phyloP scores from a whole-genome alignment of 2,888 invertebrate species.

The Sisyra terminalis region DNA sequence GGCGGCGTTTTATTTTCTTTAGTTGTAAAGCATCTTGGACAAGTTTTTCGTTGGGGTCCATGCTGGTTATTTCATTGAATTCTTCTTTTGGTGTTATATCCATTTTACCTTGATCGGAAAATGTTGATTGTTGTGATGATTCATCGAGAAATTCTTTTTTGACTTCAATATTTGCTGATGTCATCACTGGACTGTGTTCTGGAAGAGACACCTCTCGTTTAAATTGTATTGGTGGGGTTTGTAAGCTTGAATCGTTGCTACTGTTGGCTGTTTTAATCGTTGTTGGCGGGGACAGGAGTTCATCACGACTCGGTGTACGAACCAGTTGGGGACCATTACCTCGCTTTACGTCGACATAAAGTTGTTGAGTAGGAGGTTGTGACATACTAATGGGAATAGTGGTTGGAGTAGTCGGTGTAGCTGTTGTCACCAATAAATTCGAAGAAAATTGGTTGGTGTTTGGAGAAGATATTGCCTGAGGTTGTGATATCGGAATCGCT shows the following conservation, averaged over 20 bases:
- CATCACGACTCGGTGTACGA: constrained; percentile 29
- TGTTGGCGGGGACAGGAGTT: constrained; percentile 24
- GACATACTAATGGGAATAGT: constrained; percentile 9
- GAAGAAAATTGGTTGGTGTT: constrained; percentile 12
- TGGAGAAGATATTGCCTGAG: constrained; percentile 14
- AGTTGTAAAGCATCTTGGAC: constrained; percentile 24
- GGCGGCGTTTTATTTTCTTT: constrained; percentile 27
- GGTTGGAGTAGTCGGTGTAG: constrained; percentile 20
- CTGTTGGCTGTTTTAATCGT: constrained; percentile 17
- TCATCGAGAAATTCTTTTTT: constrained; percentile 58
- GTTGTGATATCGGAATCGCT: constrained; percentile 9
- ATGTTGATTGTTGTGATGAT: constrained; percentile 42
- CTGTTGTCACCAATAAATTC: constrained; percentile 17
- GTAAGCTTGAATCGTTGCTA: constrained; percentile 26
- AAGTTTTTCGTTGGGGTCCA: constrained; percentile 19
- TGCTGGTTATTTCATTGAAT: constrained; percentile 25
- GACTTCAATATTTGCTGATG: constrained; percentile 30
- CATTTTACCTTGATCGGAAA: constrained; percentile 39
- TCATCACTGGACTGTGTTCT: constrained; percentile 26
- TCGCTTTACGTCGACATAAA: constrained; percentile 30
- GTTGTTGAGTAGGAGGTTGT: constrained; percentile 16
- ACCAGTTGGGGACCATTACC: constrained; percentile 22
- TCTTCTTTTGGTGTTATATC: constrained; percentile 41
- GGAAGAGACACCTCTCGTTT: constrained; percentile 37
- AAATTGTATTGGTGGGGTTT: constrained; percentile 26